Evolutionary conservation across 2,797 vertebrate genomes (phyloP), one percentile per base, ranked within the genome.

Genomic region (Lepilemur septentrionalis): DNA sequence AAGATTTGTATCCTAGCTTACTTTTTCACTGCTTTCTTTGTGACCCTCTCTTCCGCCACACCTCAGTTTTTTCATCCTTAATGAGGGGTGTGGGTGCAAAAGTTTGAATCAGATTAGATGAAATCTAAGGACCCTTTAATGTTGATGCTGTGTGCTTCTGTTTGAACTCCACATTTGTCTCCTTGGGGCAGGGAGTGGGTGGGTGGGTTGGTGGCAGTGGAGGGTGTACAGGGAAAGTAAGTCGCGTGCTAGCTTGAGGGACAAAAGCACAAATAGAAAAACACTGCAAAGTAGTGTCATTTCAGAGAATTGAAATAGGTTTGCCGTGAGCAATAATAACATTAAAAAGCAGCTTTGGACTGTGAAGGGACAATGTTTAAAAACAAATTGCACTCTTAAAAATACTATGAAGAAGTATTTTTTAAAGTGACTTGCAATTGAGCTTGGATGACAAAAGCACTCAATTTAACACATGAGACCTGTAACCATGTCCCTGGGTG

Each of bases 301-400:
- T 92, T 43, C 48, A 25, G 80, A 92, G 65, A 75, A 57, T 12
- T 10, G 46, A 92, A 95, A 82, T 76, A 75, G 69, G 69, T 91
- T 97, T 93, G 78, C 96, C 48, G n/a, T 23, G 65, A 95, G 91
- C 94, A 83, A 92, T 67, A 82, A 48, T 0, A 89, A 83, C 86
- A 86, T 89, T 89, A 89, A 95, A 73, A 18, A 89, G 52, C 6
- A 46, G 89, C 75, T 95, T 52, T 95, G 82, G 65, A 75, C 65
- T 89, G 18, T 65, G 46, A 91, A 97, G 48, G 65, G 79, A 81
- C 10, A 9, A 67, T 83, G 38, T 94, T 92, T 95, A 82, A 87
- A 95, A 97, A 97, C 52, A 96, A 97, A 83, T 25, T 83, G 73
- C 67, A 38, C 57, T 96, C 61, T 91, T 95, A 50, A 96, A 97